Evolutionary conservation across 2,888 invertebrate species (phyloP).

Genomic region (Gasteruption jaculator): DNA sequence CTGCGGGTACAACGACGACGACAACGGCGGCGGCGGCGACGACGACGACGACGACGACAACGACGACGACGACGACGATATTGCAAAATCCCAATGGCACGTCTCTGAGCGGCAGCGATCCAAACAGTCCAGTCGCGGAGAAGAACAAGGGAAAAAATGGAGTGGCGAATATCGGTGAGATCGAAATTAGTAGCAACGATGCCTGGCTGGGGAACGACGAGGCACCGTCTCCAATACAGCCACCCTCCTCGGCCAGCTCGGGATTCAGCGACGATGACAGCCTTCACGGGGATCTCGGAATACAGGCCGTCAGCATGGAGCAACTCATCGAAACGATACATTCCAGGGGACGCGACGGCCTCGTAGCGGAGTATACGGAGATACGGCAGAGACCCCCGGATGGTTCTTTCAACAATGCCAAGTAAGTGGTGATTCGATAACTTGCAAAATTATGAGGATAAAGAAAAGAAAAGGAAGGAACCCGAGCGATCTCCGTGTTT

Average conservation of each 20-base stretch:
- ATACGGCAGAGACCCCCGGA: conserved; percentile 78
- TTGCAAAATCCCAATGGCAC: conserved; percentile 36
- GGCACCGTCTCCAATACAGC: conserved; percentile 57
- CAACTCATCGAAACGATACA: conserved; percentile 75
- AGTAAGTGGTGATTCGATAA: conserved; percentile 54
- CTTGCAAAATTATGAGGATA: neutral
- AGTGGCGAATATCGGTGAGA: conserved; percentile 48
- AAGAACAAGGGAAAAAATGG: conserved; percentile 42
- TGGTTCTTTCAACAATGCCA: conserved; percentile 85
- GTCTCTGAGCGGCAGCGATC: conserved; percentile 31
- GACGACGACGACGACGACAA: no score
- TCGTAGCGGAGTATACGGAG: conserved; percentile 83
- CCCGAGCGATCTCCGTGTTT: conserved; percentile 2
- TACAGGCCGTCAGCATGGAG: conserved; percentile 65
- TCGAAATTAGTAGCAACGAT: conserved; percentile 52
- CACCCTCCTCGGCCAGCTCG: conserved; percentile 71
- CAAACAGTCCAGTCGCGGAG: conserved; percentile 49
- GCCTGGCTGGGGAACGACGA: conserved; percentile 53
- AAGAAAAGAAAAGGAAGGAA: neutral
- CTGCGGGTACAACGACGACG: conserved; percentile 8
- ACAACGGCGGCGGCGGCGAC: no score
- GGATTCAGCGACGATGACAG: conserved; percentile 90
- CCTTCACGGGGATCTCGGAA: conserved; percentile 62
- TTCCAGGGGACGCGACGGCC: conserved; percentile 73
- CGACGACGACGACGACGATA: no score